These are phyloP conservation scores for Spodoptera picta DNA, from an alignment of 2,888 invertebrate genomes.

Conservation along the genomic window DNA sequence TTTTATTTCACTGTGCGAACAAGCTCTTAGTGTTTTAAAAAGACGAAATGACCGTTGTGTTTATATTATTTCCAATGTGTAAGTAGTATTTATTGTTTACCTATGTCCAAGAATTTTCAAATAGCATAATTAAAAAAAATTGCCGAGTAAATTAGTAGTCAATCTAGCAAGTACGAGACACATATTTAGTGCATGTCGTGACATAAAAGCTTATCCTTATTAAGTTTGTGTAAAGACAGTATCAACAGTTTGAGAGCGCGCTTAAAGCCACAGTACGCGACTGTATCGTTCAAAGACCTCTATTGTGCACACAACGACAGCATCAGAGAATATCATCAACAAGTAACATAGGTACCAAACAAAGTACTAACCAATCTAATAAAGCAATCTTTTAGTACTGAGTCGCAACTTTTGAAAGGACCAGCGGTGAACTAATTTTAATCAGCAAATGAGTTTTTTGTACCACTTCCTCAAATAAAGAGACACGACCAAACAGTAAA, in stretches of 20 bases:
- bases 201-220: slow-evolving; percentile 9
- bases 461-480: slow-evolving; percentile 7
- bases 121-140: background rate
- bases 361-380: background rate
- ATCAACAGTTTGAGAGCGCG: slow-evolving; percentile 20
- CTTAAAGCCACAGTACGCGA: slow-evolving; percentile 5
- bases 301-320: slow-evolving; percentile 18
- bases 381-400: slow-evolving; percentile 13
- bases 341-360: background rate
- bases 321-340: slow-evolving; percentile 2
- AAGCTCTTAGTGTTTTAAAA: no score
- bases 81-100: no score
- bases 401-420: background rate
- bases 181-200: slow-evolving; percentile 3
- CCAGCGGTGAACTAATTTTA: background rate
- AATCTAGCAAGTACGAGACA: background rate
- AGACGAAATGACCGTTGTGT: no score
- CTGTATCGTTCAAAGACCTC: slow-evolving; percentile 37
- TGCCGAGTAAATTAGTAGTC: background rate
- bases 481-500: no score
- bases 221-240: slow-evolving; percentile 7
- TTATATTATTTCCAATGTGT: no score
- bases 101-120: no score
- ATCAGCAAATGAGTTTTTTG: background rate
- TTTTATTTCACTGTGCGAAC: no score